phyloP scores from a whole-genome alignment of 1,140 invertebrate species.

The Drosophila athabasca region DNA sequence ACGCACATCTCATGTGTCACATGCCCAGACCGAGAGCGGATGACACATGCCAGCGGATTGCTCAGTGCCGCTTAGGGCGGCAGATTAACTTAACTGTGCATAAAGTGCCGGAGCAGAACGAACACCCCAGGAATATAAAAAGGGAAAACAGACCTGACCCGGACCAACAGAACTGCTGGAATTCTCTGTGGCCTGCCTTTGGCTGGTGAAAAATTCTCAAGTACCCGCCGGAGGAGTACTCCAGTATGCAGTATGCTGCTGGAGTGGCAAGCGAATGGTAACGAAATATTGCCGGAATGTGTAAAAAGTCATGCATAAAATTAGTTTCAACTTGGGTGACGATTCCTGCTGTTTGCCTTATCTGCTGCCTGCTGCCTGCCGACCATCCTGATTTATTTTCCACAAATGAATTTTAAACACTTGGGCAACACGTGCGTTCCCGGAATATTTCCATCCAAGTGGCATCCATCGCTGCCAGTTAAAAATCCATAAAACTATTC shows the following conservation, averaged over 20 bases:
- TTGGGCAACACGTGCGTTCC: constrained; percentile 78
- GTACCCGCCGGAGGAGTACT: constrained; percentile 28
- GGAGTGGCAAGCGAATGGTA: neutral
- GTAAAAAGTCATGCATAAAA: constrained; percentile 82
- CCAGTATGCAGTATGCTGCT: neutral
- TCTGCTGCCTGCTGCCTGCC: neutral
- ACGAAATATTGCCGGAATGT: constrained; percentile 64
- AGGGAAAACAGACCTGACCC: constrained; percentile 12
- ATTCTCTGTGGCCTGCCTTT: constrained; percentile 54
- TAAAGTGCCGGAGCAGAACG: constrained; percentile 53
- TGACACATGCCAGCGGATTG: constrained; percentile 75
- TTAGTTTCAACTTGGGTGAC: constrained; percentile 79
- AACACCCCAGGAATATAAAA: constrained; percentile 44
- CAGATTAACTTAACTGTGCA: constrained; percentile 80
- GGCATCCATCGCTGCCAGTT: constrained; percentile 42
- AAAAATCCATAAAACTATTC: constrained; percentile 53
- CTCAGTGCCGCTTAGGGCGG: constrained; percentile 72
- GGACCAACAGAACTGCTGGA: constrained; percentile 35
- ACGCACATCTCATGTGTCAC: constrained; percentile 69
- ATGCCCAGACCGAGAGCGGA: constrained; percentile 50
- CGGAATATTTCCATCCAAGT: constrained; percentile 51
- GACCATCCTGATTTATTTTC: constrained; percentile 60
- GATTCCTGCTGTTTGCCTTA: constrained; percentile 36
- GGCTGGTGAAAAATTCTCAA: constrained; percentile 68
- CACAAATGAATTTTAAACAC: constrained; percentile 62